These are phyloP conservation scores for Aphelenchoides bicaudatus DNA, from an alignment of 2,888 invertebrate species.

Conservation along the genomic window DNA sequence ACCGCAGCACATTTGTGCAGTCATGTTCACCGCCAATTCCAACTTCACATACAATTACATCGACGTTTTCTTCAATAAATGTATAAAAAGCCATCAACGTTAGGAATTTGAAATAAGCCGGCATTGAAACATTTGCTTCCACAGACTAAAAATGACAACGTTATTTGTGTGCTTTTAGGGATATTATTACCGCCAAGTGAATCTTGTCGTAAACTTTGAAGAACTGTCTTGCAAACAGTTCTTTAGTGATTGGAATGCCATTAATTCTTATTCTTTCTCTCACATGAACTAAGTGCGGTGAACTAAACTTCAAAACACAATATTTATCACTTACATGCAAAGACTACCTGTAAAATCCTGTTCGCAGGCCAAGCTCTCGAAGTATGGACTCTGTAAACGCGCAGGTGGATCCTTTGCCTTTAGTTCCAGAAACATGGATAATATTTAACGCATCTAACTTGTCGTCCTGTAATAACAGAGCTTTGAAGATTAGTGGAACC, in stretches of 20 bases:
- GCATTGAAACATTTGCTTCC: conserved; percentile 40
- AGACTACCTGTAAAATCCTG: conserved; percentile 75
- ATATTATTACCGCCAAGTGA: conserved; percentile 21
- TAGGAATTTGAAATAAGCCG: conserved; percentile 83
- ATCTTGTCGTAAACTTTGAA: conserved; percentile 70
- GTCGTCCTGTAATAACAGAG: conserved; percentile 32
- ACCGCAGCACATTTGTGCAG: conserved; percentile 80
- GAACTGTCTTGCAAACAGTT: conserved; percentile 75
- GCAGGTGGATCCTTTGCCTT: conserved; percentile 92
- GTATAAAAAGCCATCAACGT: conserved; percentile 85
- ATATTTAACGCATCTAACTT: conserved; percentile 66
- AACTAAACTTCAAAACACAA: conserved; percentile 69
- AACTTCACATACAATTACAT: conserved; percentile 90
- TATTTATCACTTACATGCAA: neutral
- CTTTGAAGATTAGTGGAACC: neutral
- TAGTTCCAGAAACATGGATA: conserved; percentile 93
- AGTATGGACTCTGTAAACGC: conserved; percentile 86
- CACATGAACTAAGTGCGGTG: conserved; percentile 87
- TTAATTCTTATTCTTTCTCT: conserved; percentile 85
- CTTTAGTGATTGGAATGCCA: conserved; percentile 74
- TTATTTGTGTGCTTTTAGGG: conserved; percentile 1
- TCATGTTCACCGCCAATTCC: conserved; percentile 94
- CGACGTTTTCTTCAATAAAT: conserved; percentile 74
- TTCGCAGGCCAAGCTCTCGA: conserved; percentile 76
- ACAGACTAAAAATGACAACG: neutral